These are phyloP conservation scores for Cottoperca gobio DNA, from an alignment of 2,797 vertebrate species.

Conservation along the genomic window DNA sequence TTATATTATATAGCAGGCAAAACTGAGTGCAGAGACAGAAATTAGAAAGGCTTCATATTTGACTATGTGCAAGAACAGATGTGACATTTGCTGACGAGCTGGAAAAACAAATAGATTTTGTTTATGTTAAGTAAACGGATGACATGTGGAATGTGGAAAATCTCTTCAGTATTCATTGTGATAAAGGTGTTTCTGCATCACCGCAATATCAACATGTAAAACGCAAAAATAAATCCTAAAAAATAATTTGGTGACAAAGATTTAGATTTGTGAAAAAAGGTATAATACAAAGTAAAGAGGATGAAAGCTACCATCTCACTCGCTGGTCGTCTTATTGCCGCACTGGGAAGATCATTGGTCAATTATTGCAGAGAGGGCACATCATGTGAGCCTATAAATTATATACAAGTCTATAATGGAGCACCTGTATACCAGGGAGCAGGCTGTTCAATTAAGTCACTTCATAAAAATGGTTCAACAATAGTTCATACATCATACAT, in stretches of 20 bases:
- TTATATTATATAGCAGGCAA: conserved; percentile 67
- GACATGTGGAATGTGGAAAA: conserved; percentile 47
- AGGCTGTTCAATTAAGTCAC: background rate
- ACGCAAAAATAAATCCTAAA: conserved; percentile 12
- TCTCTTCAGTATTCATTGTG: background rate
- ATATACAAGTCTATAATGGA: background rate
- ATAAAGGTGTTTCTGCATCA: background rate
- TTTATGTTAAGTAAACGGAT: conserved; percentile 1
- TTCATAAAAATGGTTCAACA: background rate
- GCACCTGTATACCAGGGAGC: background rate
- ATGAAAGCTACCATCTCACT: background rate
- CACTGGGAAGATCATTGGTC: conserved; percentile 30
- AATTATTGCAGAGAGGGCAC: conserved; percentile 53
- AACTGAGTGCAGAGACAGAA: conserved; percentile 47
- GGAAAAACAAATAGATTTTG: conserved; percentile 20
- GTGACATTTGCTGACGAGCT: background rate
- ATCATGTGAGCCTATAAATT: conserved; percentile 22
- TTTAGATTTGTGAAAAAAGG: conserved; percentile 16
- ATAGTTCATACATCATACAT: background rate
- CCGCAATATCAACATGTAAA: conserved; percentile 7
- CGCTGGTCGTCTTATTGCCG: background rate
- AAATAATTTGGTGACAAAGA: conserved; percentile 52
- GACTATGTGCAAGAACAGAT: conserved; percentile 11
- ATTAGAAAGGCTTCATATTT: conserved; percentile 23
- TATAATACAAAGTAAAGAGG: conserved; percentile 3